These are phyloP conservation scores for Phyllotis vaccarum DNA, from an alignment of 2,797 vertebrate species.

Conservation along the genomic window DNA sequence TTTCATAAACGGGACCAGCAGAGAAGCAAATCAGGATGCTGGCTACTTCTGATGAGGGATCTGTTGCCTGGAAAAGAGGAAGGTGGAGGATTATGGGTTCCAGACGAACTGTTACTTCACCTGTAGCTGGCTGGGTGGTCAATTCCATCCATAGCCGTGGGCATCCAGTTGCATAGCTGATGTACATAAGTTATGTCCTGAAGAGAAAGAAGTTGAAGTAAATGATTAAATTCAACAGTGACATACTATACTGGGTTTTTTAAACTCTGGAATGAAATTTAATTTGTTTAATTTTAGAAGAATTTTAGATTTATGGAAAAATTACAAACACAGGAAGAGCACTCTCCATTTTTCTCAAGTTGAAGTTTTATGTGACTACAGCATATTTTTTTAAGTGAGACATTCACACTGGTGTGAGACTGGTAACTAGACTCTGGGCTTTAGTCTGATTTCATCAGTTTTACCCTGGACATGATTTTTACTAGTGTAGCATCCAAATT, in stretches of 20 bases:
- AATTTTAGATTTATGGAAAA: slow-evolving; percentile 44
- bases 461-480: slow-evolving; percentile 2
- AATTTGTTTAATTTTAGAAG: neutral
- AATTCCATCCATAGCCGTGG: neutral
- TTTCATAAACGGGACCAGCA: neutral
- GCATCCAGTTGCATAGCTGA: neutral
- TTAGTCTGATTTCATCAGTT: neutral
- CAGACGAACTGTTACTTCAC: neutral
- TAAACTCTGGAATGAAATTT: neutral
- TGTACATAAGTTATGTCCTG: too few relatives aligned
- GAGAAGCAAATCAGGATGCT: neutral
- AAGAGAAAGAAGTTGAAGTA: neutral
- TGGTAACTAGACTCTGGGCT: neutral
- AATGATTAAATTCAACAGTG: neutral
- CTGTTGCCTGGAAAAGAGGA: neutral
- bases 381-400: neutral
- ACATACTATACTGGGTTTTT: neutral
- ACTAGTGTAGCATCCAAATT: slow-evolving; percentile 17
- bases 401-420: accelerated
- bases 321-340: neutral
- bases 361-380: neutral
- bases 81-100: neutral
- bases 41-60: neutral
- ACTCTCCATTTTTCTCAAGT: neutral
- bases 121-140: neutral